A percentile compares a stretch with the other conserved stretches of the same genome.
Conservation (phyloP, 2,888 invertebrate species). For the Antheraea assamensis region DNA sequence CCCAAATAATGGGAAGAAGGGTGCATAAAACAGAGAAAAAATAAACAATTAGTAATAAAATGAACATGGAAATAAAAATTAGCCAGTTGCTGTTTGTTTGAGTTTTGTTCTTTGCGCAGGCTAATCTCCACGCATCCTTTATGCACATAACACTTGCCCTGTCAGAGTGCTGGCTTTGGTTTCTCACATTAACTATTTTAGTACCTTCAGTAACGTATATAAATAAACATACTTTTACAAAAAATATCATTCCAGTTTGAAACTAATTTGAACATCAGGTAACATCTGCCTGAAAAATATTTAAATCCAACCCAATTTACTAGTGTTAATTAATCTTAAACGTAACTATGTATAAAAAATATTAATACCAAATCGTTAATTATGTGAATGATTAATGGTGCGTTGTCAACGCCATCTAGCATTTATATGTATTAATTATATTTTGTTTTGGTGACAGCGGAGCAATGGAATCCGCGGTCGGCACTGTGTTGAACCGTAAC, state of each 20-base stretch:
- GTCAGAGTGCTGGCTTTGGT: no score
- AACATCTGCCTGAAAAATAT: not conserved
- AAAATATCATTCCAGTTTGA: not conserved
- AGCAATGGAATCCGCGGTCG: constrained; percentile 3
- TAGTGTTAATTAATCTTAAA: not conserved
- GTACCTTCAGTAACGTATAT: not conserved
- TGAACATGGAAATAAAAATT: no score
- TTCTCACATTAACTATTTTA: no score
- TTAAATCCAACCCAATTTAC: not conserved
- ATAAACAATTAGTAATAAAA: no score
- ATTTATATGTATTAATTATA: constrained; percentile 43
- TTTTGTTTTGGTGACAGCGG: constrained; percentile 16
- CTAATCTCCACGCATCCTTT: no score
- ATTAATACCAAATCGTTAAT: constrained; percentile 32
- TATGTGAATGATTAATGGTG: constrained; percentile 53
- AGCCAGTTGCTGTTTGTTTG: no score
- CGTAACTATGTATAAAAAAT: not conserved
- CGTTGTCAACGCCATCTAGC: constrained; percentile 49
- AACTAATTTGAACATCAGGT: not conserved
- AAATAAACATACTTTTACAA: not conserved
- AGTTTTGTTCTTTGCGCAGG: no score
- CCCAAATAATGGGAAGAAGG: no score
- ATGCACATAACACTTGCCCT: no score
- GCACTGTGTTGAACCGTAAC: not conserved
- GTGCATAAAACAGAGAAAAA: no score